Conservation (phyloP, 2,797 vertebrate genomes). For the Phalloptychus januarius region DNA sequence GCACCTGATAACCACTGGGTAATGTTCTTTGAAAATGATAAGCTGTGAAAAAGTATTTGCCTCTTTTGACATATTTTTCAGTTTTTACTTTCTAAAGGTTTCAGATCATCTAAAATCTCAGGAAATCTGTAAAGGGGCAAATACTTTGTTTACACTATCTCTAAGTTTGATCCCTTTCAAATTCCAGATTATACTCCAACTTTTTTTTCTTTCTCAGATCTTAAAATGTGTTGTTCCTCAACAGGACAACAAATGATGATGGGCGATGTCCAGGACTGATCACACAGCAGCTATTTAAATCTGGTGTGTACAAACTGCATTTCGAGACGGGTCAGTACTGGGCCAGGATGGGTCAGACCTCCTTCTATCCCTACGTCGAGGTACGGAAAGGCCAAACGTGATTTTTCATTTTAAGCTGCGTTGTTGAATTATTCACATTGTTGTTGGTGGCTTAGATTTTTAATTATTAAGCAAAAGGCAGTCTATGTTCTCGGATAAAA, state of each 20-base stretch:
- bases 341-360: conserved; percentile 78
- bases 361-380: conserved; percentile 93
- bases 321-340: conserved; percentile 90
- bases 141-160: neutral
- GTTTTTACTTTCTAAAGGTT: neutral
- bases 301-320: conserved; percentile 88
- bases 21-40: conserved; percentile 34
- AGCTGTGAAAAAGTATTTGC: neutral
- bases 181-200: neutral
- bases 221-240: conserved; percentile 5
- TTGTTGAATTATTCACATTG: neutral
- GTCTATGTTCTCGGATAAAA: neutral
- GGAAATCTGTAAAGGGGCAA: neutral
- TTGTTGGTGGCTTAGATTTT: neutral
- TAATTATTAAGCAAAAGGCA: neutral
- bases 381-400: conserved; percentile 68
- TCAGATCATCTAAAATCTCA: neutral
- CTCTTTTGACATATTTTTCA: neutral
- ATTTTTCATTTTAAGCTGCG: neutral
- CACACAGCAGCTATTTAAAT: conserved; percentile 69
- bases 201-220: neutral
- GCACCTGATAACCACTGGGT: conserved; percentile 75
- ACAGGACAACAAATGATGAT: conserved; percentile 83
- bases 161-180: neutral
- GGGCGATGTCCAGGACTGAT: conserved; percentile 86